Evolutionary conservation across 2,888 invertebrate genomes (phyloP).

Genomic region (Punctoribates punctum): DNA sequence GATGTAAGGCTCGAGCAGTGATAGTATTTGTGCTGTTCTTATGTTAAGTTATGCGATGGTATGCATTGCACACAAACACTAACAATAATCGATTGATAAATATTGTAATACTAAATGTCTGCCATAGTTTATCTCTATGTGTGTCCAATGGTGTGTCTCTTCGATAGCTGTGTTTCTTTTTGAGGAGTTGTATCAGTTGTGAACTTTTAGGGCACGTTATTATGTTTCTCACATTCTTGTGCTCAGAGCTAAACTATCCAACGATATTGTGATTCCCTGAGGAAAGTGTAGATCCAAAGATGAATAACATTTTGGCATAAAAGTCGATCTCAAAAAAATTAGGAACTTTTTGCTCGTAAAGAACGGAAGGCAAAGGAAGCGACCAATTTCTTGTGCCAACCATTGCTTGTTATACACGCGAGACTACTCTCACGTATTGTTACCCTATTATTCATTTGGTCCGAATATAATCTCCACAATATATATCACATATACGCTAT

Average conservation of each 20-base stretch:
- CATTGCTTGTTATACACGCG: constrained; percentile 22
- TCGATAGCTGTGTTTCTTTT: neutral
- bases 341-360: neutral
- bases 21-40: neutral
- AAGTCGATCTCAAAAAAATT: constrained; percentile 25
- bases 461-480: neutral
- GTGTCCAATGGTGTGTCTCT: neutral
- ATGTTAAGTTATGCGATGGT: constrained; percentile 9
- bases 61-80: constrained; percentile 23
- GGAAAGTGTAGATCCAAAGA: constrained; percentile 14
- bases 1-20: neutral
- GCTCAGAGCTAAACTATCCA: constrained; percentile 23
- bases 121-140: neutral
- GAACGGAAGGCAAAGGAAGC: constrained; percentile 5
- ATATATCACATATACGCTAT: neutral
- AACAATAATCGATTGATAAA: constrained; percentile 32
- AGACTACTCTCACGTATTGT: constrained; percentile 10
- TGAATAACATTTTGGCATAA: constrained; percentile 28
- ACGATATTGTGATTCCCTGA: constrained; percentile 20
- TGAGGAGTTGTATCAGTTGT: no score
- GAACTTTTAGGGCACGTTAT: constrained; percentile 29
- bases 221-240: constrained; percentile 28
- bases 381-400: constrained; percentile 32
- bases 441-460: constrained; percentile 21
- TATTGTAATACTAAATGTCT: neutral